Conservation (phyloP, 1,140 invertebrate genomes). For the Drosophila tropicalis region DNA sequence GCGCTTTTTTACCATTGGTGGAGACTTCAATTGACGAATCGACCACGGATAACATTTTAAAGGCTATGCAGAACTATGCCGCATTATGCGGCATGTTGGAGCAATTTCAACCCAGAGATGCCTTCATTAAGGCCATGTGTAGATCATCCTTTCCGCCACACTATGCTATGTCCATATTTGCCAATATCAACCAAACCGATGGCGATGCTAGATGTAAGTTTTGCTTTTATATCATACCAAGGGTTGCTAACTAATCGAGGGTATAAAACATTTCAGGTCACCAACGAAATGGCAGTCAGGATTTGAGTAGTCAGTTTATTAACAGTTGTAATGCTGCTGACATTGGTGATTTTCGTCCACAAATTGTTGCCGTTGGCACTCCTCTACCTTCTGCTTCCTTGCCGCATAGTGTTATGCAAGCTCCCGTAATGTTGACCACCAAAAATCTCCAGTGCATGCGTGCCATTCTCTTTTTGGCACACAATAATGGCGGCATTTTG, state of each 20-base stretch:
- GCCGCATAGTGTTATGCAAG: slow-evolving; percentile 90
- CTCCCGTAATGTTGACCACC: slow-evolving; percentile 98
- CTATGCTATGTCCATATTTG: slow-evolving; percentile 94
- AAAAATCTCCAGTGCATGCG: slow-evolving; percentile 99
- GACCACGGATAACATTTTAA: slow-evolving; percentile 94
- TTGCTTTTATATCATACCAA: no score
- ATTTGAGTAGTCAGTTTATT: slow-evolving; percentile 84
- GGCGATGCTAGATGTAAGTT: slow-evolving; percentile 76
- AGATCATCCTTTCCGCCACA: slow-evolving; percentile 97
- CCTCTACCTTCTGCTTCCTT: slow-evolving; percentile 92
- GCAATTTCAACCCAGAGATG: slow-evolving; percentile 91
- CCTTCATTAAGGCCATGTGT: slow-evolving; percentile 96
- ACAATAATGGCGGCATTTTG: slow-evolving; percentile 95
- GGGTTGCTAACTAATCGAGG: not conserved
- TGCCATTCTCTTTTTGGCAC: slow-evolving; percentile 93
- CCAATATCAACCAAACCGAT: slow-evolving; percentile 67
- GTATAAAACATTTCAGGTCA: slow-evolving; percentile 60
- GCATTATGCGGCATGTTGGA: slow-evolving; percentile 90
- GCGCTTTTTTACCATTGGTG: slow-evolving; percentile 94
- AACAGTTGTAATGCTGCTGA: slow-evolving; percentile 85
- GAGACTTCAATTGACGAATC: slow-evolving; percentile 98
- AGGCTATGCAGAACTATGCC: slow-evolving; percentile 94
- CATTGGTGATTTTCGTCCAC: slow-evolving; percentile 89
- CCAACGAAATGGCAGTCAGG: slow-evolving; percentile 83
- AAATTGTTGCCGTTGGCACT: slow-evolving; percentile 97